Evolutionary conservation across 2,797 vertebrate species (phyloP).

Genomic region (Malacoraja senta): DNA sequence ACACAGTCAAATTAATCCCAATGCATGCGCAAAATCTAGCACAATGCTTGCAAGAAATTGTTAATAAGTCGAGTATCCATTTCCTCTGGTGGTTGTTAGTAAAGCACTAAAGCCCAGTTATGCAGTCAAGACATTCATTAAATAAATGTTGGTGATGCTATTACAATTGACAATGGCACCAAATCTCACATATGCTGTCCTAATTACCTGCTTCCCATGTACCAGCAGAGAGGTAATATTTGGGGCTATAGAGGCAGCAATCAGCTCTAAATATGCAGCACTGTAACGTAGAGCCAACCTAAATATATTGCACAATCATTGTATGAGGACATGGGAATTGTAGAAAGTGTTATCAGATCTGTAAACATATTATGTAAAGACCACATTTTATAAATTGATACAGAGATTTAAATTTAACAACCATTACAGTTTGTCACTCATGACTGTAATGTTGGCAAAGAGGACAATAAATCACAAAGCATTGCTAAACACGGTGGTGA

Average conservation of each 20-base stretch:
- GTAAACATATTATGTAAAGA: constrained; percentile 4
- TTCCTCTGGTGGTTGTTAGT: background rate
- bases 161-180: constrained; percentile 49
- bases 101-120: constrained; percentile 2
- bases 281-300: constrained; percentile 87
- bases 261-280: constrained; percentile 82
- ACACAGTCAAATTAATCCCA: background rate
- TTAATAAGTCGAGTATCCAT: background rate
- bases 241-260: constrained; percentile 86
- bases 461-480: background rate
- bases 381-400: background rate
- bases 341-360: background rate
- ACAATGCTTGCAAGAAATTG: background rate
- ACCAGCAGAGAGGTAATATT: constrained; percentile 95
- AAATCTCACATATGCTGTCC: constrained; percentile 55
- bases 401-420: background rate
- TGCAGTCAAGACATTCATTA: constrained; percentile 1
- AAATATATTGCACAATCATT: constrained; percentile 44
- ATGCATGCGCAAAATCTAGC: constrained; percentile 14
- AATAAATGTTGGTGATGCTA: constrained; percentile 46
- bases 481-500: background rate
- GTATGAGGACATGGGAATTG: background rate
- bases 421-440: background rate
- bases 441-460: background rate
- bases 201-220: constrained; percentile 92